phyloP scores from a whole-genome alignment of 2,113 vertebrate genomes.

The Nanorana parkeri region DNA sequence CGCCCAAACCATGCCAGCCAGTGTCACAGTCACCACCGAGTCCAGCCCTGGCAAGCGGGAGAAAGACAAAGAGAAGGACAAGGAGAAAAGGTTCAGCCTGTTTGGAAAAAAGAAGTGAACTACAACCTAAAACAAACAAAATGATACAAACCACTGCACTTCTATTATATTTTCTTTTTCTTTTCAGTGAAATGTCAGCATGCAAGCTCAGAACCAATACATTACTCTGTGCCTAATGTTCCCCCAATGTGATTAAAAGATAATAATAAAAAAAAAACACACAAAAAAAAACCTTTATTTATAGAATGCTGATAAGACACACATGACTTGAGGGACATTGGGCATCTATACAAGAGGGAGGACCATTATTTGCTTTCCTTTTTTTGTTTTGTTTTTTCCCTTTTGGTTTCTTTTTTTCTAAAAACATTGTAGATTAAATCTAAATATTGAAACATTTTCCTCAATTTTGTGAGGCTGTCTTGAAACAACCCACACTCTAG shows the following conservation, averaged over 20 bases:
- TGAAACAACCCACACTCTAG: conserved; percentile 79
- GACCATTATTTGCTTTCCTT: conserved; percentile 71
- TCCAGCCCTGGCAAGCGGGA: conserved; percentile 91
- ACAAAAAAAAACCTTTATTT: conserved; percentile 75
- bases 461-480: conserved; percentile 94
- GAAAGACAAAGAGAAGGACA: conserved; percentile 91
- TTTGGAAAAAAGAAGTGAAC: conserved; percentile 98
- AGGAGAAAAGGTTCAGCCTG: conserved; percentile 96
- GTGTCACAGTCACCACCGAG: conserved; percentile 84
- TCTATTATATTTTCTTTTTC: conserved; percentile 69
- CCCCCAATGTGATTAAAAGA: conserved; percentile 78
- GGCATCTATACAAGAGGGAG: conserved; percentile 77
- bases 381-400: conserved; percentile 59
- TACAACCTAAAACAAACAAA: conserved; percentile 60
- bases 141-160: conserved; percentile 69
- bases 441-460: conserved; percentile 88
- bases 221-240: conserved; percentile 91
- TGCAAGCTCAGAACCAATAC: conserved; percentile 93
- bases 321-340: conserved; percentile 80
- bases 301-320: conserved; percentile 76
- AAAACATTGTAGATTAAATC: conserved; percentile 82
- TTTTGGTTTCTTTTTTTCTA: conserved; percentile 65
- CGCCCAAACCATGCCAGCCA: conserved; percentile 90
- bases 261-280: not conserved
- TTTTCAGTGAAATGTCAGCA: conserved; percentile 89